phyloP scores from a whole-genome alignment of 2,113 vertebrate genomes.

The Todiramphus saurophagus region DNA sequence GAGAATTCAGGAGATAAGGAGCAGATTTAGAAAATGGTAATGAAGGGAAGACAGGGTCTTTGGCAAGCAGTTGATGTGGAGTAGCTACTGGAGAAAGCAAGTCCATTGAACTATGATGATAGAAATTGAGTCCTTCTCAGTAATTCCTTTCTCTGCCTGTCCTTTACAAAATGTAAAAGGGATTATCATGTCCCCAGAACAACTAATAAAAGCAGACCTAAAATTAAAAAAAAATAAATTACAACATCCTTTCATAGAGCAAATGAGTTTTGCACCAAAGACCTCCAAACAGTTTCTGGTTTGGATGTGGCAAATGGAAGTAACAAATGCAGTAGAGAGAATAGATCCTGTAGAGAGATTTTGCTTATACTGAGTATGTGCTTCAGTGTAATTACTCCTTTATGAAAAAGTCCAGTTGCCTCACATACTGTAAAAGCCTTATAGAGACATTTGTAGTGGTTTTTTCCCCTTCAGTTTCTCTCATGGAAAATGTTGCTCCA shows the following conservation, averaged over 20 bases:
- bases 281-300: neutral
- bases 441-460: neutral
- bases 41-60: neutral
- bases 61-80: neutral
- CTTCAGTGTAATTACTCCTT: neutral
- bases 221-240: neutral
- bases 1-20: slow-evolving; percentile 10
- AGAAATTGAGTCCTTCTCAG: neutral
- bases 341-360: neutral
- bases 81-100: neutral
- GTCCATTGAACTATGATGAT: neutral
- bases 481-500: neutral
- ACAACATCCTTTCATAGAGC: neutral
- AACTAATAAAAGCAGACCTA: neutral
- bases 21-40: neutral
- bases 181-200: neutral
- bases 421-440: neutral
- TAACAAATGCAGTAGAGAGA: neutral
- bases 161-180: neutral
- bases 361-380: neutral
- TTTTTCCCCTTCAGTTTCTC: neutral
- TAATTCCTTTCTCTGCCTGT: neutral
- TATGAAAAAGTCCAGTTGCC: neutral
- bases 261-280: neutral
- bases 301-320: neutral